Conservation (phyloP, 2,797 vertebrate species). For the Bucorvus abyssinicus region DNA sequence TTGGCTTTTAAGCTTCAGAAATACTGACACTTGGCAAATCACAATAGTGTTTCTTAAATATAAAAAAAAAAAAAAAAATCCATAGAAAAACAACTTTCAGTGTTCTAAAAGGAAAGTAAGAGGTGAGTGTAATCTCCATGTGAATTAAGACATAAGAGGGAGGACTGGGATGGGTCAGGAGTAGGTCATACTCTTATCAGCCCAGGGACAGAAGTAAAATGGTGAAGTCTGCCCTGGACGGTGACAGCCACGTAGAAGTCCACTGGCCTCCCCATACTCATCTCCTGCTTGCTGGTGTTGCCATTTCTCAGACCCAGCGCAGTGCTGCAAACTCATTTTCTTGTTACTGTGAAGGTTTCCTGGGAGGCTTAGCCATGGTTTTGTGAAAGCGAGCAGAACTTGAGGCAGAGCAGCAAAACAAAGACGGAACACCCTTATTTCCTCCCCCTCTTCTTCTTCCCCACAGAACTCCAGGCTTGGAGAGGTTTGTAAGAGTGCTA, state of each 20-base stretch:
- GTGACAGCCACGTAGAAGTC: background rate
- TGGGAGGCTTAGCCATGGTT: background rate
- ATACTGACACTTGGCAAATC: background rate
- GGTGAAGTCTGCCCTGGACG: background rate
- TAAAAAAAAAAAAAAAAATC: background rate
- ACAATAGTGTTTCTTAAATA: background rate
- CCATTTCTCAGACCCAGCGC: background rate
- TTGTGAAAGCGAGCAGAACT: background rate
- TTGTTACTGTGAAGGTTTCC: background rate
- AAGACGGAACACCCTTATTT: background rate
- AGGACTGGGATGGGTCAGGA: background rate
- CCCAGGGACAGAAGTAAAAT: background rate
- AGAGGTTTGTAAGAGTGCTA: background rate
- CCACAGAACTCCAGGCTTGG: background rate
- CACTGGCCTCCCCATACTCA: background rate
- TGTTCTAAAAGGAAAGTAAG: background rate
- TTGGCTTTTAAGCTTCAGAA: background rate
- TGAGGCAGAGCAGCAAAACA: background rate
- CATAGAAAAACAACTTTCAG: background rate
- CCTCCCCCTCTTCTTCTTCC: background rate
- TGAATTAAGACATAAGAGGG: background rate
- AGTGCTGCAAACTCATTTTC: background rate
- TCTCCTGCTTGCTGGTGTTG: background rate
- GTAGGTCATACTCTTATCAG: background rate
- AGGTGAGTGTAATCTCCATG: accelerated